phyloP scores from a whole-genome alignment of 2,113 vertebrate genomes.

The Lophius piscatorius region DNA sequence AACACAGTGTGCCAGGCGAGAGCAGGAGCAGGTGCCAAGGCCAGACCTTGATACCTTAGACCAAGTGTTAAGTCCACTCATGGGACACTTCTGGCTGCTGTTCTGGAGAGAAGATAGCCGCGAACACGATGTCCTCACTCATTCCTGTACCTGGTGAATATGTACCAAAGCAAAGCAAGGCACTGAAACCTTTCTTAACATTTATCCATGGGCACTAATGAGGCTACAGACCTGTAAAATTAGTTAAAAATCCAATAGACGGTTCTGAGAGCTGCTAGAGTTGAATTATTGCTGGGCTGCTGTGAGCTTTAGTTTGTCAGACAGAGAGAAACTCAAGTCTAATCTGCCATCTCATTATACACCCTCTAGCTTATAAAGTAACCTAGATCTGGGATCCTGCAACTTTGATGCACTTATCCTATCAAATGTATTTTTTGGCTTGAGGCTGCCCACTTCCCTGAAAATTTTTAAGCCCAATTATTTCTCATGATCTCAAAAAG shows the following conservation, averaged over 20 bases:
- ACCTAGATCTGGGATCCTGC: constrained; percentile 62
- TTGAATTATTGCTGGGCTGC: constrained; percentile 41
- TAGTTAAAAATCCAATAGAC: constrained; percentile 12
- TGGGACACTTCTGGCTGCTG: constrained; percentile 38
- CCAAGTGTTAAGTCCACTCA: constrained; percentile 37
- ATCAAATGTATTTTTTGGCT: constrained; percentile 69
- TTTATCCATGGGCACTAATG: constrained; percentile 30
- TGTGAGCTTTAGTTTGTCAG: constrained; percentile 49
- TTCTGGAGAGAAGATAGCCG: constrained; percentile 32
- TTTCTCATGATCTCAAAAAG: constrained; percentile 65
- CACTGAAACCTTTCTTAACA: constrained; percentile 22
- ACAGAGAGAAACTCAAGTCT: constrained; percentile 54
- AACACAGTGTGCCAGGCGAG: constrained; percentile 46
- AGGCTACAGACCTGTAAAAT: constrained; percentile 30
- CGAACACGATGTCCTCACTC: constrained; percentile 22
- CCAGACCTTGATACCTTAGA: constrained; percentile 59
- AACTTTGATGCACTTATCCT: constrained; percentile 74
- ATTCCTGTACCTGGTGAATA: constrained; percentile 18
- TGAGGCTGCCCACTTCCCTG: constrained; percentile 54
- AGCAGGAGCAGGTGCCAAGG: constrained; percentile 46
- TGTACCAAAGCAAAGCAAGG: not conserved
- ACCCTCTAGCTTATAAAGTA: constrained; percentile 57
- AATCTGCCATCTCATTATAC: constrained; percentile 69
- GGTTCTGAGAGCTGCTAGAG: constrained; percentile 33
- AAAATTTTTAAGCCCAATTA: constrained; percentile 63